phyloP scores from a whole-genome alignment of 2,797 vertebrate genomes.

The Pangasius krempfi region DNA sequence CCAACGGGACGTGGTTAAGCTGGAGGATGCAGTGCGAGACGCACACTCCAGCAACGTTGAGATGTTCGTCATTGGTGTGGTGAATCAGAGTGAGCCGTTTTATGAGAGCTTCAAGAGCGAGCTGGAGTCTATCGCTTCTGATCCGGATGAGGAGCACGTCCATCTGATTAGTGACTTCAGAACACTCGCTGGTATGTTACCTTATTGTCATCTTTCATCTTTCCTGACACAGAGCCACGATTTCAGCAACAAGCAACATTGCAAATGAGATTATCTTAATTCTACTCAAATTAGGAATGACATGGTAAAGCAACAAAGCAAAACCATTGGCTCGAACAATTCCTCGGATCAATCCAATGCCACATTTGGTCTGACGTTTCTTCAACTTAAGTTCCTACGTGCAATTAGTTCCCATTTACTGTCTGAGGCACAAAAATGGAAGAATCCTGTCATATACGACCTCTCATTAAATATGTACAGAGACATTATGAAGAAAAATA shows the following conservation, averaged over 20 bases:
- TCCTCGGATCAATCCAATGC: not conserved
- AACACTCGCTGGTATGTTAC: constrained; percentile 13
- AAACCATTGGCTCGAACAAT: not conserved
- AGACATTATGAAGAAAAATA: not conserved
- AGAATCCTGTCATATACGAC: not conserved
- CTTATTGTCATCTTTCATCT: not conserved
- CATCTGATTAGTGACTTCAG: constrained; percentile 82
- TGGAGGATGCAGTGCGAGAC: constrained; percentile 68
- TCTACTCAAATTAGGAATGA: not conserved
- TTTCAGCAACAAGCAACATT: not conserved
- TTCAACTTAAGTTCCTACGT: not conserved
- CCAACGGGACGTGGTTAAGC: constrained; percentile 67
- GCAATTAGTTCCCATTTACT: not conserved
- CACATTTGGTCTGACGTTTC: not conserved
- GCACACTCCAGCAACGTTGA: constrained; percentile 72
- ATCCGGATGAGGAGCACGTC: constrained; percentile 78
- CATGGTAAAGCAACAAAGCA: not conserved
- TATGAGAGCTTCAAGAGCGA: constrained; percentile 75
- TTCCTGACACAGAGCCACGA: not conserved
- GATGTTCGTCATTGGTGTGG: constrained; percentile 82
- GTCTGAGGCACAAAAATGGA: not conserved
- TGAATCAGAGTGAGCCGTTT: constrained; percentile 73
- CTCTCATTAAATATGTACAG: not conserved
- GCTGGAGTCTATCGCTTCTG: constrained; percentile 82
- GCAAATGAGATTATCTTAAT: not conserved